These are phyloP conservation scores for Cryptops parisi DNA, from an alignment of 2,888 invertebrate species.

Conservation along the genomic window DNA sequence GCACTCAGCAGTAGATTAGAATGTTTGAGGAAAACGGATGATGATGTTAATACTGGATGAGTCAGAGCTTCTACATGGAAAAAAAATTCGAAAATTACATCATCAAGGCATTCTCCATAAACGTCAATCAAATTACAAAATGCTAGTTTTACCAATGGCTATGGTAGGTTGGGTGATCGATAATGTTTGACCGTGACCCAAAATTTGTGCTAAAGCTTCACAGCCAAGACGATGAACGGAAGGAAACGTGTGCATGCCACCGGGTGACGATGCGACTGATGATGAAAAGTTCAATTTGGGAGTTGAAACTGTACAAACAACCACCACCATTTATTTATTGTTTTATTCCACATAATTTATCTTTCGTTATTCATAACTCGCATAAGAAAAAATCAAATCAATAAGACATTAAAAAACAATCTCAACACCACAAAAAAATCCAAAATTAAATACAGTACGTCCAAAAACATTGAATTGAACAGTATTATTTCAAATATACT, in stretches of 20 bases:
- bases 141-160: neutral
- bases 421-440: too few relatives aligned
- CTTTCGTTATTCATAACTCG: neutral
- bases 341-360: neutral
- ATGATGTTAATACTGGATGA: neutral
- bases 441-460: too few relatives aligned
- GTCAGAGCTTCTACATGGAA: neutral
- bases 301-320: too few relatives aligned
- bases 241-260: neutral
- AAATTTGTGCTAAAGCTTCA: conserved; percentile 10
- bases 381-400: neutral
- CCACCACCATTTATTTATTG: too few relatives aligned
- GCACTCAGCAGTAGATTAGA: neutral
- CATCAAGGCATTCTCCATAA: neutral
- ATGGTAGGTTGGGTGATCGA: neutral
- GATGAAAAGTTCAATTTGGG: neutral
- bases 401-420: neutral
- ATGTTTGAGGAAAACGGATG: neutral
- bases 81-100: neutral
- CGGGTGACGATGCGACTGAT: neutral
- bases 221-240: neutral
- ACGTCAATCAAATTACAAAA: neutral
- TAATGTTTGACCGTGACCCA: neutral
- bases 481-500: too few relatives aligned
- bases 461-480: too few relatives aligned